phyloP scores from a whole-genome alignment of 2,888 invertebrate species.

The Saturnia pavonia region DNA sequence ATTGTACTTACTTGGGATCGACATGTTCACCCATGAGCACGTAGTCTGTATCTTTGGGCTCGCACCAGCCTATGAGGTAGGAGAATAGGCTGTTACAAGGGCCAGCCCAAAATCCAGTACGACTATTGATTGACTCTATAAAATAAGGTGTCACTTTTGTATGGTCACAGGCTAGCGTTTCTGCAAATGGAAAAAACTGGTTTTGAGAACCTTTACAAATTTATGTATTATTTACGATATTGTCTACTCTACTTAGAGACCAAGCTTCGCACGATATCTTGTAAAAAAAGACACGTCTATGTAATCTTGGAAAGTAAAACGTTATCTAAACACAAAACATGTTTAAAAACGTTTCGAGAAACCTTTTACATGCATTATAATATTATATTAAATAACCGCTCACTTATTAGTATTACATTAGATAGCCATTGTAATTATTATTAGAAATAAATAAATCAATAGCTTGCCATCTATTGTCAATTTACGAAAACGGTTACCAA shows the following conservation, averaged over 20 bases:
- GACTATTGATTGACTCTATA: constrained; percentile 92
- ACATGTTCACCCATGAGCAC: constrained; percentile 94
- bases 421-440: too few species aligned
- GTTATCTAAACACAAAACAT: too few species aligned
- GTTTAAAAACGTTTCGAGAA: too few species aligned
- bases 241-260: too few species aligned
- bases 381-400: too few species aligned
- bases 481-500: background rate
- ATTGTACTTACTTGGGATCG: constrained; percentile 84
- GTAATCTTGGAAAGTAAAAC: too few species aligned
- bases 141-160: constrained; percentile 95
- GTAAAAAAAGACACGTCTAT: too few species aligned
- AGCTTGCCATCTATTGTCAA: constrained; percentile 30
- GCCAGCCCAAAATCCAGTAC: constrained; percentile 91
- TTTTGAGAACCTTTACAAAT: background rate
- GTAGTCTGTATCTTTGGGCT: constrained; percentile 89
- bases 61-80: constrained; percentile 93
- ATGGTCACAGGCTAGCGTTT: constrained; percentile 93
- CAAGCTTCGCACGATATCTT: too few species aligned
- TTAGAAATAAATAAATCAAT: too few species aligned
- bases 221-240: background rate
- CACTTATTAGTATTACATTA: too few species aligned
- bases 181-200: constrained; percentile 66
- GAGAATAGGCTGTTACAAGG: constrained; percentile 91
- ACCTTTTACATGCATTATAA: too few species aligned